Evolutionary conservation across 2,113 vertebrate genomes (phyloP).

Genomic region (Colius striatus): DNA sequence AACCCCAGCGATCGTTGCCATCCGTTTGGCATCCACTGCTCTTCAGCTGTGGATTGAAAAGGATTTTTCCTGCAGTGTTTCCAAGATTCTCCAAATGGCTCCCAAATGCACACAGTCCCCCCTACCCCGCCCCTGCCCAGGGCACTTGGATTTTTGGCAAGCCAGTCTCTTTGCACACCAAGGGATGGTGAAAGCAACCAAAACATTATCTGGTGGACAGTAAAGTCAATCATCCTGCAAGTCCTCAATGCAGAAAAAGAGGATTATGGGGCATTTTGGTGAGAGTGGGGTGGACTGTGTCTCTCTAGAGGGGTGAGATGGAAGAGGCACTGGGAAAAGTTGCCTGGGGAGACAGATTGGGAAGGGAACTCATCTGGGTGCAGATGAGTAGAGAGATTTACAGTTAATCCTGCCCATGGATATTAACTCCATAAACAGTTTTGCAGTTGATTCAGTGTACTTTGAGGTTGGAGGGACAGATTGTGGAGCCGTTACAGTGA

Average conservation of each 20-base stretch:
- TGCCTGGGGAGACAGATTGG: not conserved
- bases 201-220: not conserved
- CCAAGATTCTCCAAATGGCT: not conserved
- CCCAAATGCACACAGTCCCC: no score
- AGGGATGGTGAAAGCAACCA: not conserved
- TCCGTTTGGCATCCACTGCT: not conserved
- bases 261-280: rapidly evolving
- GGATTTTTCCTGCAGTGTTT: not conserved
- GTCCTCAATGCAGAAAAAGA: not conserved
- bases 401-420: not conserved
- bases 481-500: not conserved
- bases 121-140: no score
- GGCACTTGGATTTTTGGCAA: not conserved
- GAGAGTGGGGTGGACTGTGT: rapidly evolving
- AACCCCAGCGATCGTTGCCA: not conserved
- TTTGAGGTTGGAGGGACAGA: not conserved
- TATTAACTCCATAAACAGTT: not conserved
- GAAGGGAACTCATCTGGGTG: not conserved
- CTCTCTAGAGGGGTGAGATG: not conserved
- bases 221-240: not conserved
- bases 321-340: not conserved
- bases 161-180: not conserved
- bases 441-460: not conserved
- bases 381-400: not conserved
- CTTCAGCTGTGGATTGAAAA: not conserved